Evolutionary conservation across 2,888 invertebrate species (phyloP).

Genomic region (Cantharis lateralis): DNA sequence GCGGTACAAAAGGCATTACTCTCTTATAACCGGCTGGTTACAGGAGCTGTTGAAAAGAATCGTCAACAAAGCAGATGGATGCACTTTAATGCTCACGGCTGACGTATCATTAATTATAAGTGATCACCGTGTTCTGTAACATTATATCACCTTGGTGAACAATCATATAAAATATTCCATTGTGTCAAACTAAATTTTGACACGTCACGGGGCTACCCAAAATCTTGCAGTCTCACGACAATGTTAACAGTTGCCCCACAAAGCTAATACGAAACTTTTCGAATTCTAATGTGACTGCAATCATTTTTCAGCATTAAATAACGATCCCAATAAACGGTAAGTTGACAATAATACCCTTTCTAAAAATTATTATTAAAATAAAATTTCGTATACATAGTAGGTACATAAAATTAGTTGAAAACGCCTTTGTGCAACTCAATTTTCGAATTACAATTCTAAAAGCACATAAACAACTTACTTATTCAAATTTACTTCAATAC

Average conservation of each 20-base stretch:
- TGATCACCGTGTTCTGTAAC: constrained; percentile 50
- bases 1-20: constrained; percentile 49
- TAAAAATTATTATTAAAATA: neutral
- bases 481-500: neutral
- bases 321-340: neutral
- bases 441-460: neutral
- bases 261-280: constrained; percentile 9
- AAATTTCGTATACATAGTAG: neutral
- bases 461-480: neutral
- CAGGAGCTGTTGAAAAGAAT: constrained; percentile 46
- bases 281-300: constrained; percentile 11
- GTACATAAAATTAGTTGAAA: neutral
- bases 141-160: constrained; percentile 48
- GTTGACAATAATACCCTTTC: neutral
- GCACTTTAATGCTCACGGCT: constrained; percentile 52
- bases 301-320: constrained; percentile 22
- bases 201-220: constrained; percentile 35
- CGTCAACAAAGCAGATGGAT: constrained; percentile 52
- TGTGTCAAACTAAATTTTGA: constrained; percentile 39
- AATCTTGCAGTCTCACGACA: constrained; percentile 25
- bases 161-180: constrained; percentile 49
- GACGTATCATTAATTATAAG: constrained; percentile 55
- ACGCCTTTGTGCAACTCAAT: neutral
- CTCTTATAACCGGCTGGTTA: constrained; percentile 44
- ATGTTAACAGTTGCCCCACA: constrained; percentile 17